Conservation (phyloP, 2,888 invertebrate species). For the Mesopsocus fuscifrons region DNA sequence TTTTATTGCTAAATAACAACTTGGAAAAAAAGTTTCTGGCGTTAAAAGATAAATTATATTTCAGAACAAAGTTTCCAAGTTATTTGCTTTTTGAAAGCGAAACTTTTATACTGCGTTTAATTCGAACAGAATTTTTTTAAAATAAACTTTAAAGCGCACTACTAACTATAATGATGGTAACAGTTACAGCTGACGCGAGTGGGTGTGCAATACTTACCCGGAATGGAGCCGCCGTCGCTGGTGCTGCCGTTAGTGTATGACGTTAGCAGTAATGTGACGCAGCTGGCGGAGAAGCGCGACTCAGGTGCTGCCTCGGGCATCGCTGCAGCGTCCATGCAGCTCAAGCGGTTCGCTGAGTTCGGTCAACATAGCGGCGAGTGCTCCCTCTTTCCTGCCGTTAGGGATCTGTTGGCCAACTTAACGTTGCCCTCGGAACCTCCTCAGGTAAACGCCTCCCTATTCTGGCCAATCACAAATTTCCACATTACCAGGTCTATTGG, state of each 20-base stretch:
- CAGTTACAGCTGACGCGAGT: slow-evolving; percentile 59
- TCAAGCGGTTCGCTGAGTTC: slow-evolving; percentile 58
- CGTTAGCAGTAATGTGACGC: slow-evolving; percentile 65
- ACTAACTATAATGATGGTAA: slow-evolving; percentile 18
- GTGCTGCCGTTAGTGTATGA: slow-evolving; percentile 85
- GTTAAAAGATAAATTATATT: too few relatives aligned
- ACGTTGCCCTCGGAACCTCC: slow-evolving; percentile 60
- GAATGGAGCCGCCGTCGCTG: slow-evolving; percentile 48
- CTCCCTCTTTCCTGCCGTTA: slow-evolving; percentile 76
- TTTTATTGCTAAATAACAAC: too few relatives aligned
- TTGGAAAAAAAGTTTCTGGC: too few relatives aligned
- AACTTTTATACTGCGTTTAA: slow-evolving; percentile 9
- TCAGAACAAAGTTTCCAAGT: too few relatives aligned
- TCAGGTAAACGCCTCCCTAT: too few relatives aligned
- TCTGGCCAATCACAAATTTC: too few relatives aligned
- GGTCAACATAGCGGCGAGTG: slow-evolving; percentile 50
- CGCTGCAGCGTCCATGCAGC: slow-evolving; percentile 39
- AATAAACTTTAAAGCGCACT: background rate
- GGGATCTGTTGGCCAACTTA: slow-evolving; percentile 71
- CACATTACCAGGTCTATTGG: too few relatives aligned
- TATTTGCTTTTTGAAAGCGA: too few relatives aligned
- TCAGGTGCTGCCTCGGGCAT: slow-evolving; percentile 36
- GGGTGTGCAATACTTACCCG: slow-evolving; percentile 34
- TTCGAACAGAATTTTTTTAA: background rate
- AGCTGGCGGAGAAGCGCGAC: slow-evolving; percentile 68